Evolutionary conservation across 2,113 vertebrate species (phyloP).

Genomic region (Indri indri): DNA sequence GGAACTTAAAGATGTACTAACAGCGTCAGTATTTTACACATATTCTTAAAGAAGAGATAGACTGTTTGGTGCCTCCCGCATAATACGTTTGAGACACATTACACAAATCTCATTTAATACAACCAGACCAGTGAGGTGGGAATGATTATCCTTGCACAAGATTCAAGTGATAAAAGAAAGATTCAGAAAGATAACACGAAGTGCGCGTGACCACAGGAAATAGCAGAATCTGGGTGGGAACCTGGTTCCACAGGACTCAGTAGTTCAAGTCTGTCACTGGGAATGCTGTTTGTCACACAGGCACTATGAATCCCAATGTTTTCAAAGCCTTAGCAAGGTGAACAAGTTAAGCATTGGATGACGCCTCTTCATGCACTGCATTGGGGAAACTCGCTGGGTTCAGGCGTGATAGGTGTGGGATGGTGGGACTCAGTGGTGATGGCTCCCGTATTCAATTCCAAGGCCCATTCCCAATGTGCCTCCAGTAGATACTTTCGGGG

Average conservation of each 20-base stretch:
- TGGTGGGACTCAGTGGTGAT: not conserved
- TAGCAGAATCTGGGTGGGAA: not conserved
- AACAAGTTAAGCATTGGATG: fast-evolving
- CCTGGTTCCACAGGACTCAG: too few relatives aligned
- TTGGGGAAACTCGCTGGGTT: not conserved
- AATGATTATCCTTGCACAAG: not conserved
- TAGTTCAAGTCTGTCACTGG: not conserved
- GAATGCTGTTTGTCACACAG: fast-evolving
- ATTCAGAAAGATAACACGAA: fast-evolving
- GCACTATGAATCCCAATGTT: fast-evolving
- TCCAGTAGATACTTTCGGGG: not conserved
- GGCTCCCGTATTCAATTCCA: not conserved
- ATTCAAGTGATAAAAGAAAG: not conserved
- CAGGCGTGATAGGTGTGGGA: not conserved
- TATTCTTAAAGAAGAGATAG: not conserved
- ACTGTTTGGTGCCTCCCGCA: not conserved
- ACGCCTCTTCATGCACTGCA: fast-evolving
- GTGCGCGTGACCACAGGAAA: not conserved
- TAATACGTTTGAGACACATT: not conserved
- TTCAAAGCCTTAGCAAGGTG: not conserved
- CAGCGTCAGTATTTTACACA: not conserved
- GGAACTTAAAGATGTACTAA: not conserved
- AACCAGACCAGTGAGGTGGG: not conserved
- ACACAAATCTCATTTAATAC: not conserved
- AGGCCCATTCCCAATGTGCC: not conserved